These are phyloP conservation scores for Drosophila neonasuta DNA, from an alignment of 2,888 invertebrate genomes.

Conservation along the genomic window DNA sequence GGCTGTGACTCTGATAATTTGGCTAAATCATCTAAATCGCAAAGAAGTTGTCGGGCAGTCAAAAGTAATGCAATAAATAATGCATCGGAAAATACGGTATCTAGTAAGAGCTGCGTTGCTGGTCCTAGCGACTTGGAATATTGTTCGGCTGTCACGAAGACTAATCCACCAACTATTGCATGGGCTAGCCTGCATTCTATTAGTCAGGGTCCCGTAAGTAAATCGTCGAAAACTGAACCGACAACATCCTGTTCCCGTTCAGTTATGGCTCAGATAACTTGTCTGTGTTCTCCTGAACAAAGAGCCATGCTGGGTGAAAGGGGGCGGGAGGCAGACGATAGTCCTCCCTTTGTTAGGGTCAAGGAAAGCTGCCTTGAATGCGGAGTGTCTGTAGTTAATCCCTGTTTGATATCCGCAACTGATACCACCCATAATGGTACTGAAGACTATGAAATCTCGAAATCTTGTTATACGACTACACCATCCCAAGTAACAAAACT, in stretches of 20 bases:
- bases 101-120: not conserved
- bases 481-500: slow-evolving; percentile 15
- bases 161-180: not conserved
- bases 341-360: slow-evolving; percentile 34
- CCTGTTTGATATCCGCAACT: slow-evolving; percentile 16
- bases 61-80: not conserved
- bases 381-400: slow-evolving; percentile 9
- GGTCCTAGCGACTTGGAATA: not conserved
- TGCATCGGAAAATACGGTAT: not conserved
- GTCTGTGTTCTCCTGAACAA: slow-evolving; percentile 51
- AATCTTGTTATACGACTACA: not conserved
- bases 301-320: slow-evolving; percentile 12
- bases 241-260: slow-evolving; percentile 64
- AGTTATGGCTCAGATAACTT: slow-evolving; percentile 59
- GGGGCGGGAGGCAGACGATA: not conserved
- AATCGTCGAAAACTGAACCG: slow-evolving; percentile 40
- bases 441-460: not conserved
- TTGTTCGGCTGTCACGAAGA: not conserved
- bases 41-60: not conserved
- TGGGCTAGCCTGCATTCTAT: not conserved
- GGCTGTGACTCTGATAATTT: not conserved
- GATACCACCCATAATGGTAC: not conserved
- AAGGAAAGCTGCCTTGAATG: not conserved
- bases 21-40: not conserved
- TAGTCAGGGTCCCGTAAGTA: slow-evolving; percentile 4